Evolutionary conservation across 2,888 invertebrate genomes (phyloP).

Genomic region (Trichopoda pennipes): DNA sequence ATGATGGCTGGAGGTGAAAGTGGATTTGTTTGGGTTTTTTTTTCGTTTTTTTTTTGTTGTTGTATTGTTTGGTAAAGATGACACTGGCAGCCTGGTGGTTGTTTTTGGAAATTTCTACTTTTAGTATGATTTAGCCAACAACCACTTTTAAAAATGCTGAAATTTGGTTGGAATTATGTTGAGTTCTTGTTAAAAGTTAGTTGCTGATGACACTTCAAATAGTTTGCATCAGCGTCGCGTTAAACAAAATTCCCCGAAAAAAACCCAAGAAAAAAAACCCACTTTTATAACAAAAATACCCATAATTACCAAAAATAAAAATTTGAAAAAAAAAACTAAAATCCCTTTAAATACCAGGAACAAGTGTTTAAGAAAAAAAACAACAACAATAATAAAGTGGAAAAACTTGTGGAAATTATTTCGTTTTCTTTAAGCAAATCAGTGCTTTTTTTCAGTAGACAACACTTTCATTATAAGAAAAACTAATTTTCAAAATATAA

Average conservation of each 20-base stretch:
- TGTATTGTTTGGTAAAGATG: slow-evolving; percentile 13
- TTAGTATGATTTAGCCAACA: slow-evolving; percentile 60
- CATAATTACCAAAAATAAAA: neutral
- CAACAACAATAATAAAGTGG: slow-evolving; percentile 3
- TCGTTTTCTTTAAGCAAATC: slow-evolving; percentile 1
- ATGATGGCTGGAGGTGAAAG: slow-evolving; percentile 65
- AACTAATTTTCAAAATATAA: slow-evolving; percentile 9
- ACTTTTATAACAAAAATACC: slow-evolving; percentile 4
- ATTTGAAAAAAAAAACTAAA: neutral
- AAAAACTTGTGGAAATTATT: neutral
- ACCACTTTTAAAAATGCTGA: slow-evolving; percentile 57
- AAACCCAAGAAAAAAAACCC: slow-evolving; percentile 12
- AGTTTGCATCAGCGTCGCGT: slow-evolving; percentile 69
- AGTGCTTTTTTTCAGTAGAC: neutral
- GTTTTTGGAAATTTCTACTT: slow-evolving; percentile 65
- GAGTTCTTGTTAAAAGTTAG: slow-evolving; percentile 80
- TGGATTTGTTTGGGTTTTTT: slow-evolving; percentile 65
- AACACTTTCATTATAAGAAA: neutral
- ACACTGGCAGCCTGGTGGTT: slow-evolving; percentile 59
- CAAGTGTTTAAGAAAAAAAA: slow-evolving; percentile 5
- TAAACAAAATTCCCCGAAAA: slow-evolving; percentile 40
- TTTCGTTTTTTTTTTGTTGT: slow-evolving; percentile 4
- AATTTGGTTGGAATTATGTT: slow-evolving; percentile 77
- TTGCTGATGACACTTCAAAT: slow-evolving; percentile 82
- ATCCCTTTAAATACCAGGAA: neutral